Percentiles rank a stretch among this genome's conserved stretches.
phyloP scores from a whole-genome alignment of 2,797 vertebrate genomes.

The Buphagus erythrorhynchus region DNA sequence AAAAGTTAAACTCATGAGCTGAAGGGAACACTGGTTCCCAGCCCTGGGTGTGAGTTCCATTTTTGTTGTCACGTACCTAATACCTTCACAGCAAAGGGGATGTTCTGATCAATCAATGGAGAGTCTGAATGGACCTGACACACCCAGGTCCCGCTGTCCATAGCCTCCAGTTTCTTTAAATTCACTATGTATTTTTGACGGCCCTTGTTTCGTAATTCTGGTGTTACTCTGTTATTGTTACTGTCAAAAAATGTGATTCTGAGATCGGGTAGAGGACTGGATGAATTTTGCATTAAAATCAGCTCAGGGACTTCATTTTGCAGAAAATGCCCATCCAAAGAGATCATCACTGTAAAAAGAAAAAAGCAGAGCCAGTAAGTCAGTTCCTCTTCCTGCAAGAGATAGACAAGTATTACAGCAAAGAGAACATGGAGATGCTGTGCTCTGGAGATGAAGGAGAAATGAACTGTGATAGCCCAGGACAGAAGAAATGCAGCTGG shows the following conservation, averaged over 20 bases:
- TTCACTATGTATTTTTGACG: not conserved
- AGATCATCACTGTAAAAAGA: constrained; percentile 51
- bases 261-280: accelerated
- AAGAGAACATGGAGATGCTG: not conserved
- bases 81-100: constrained; percentile 47
- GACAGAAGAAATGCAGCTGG: not conserved
- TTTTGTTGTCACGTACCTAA: constrained; percentile 66
- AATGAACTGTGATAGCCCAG: not conserved
- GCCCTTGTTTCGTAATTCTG: accelerated
- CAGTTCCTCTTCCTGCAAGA: not conserved
- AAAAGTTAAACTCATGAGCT: not conserved
- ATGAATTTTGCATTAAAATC: constrained; percentile 4
- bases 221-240: not conserved
- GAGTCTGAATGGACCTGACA: constrained; percentile 24
- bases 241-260: not conserved
- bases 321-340: not conserved
- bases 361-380: not conserved
- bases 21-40: not conserved
- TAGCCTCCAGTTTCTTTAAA: not conserved
- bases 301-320: constrained; percentile 27
- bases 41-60: not conserved
- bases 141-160: constrained; percentile 54
- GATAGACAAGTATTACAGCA: not conserved
- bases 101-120: not conserved
- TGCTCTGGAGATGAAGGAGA: not conserved